Evolutionary conservation across 1,140 invertebrate species (phyloP), one percentile per base, ranked within the genome.

Genomic region (Bombus confusus): DNA sequence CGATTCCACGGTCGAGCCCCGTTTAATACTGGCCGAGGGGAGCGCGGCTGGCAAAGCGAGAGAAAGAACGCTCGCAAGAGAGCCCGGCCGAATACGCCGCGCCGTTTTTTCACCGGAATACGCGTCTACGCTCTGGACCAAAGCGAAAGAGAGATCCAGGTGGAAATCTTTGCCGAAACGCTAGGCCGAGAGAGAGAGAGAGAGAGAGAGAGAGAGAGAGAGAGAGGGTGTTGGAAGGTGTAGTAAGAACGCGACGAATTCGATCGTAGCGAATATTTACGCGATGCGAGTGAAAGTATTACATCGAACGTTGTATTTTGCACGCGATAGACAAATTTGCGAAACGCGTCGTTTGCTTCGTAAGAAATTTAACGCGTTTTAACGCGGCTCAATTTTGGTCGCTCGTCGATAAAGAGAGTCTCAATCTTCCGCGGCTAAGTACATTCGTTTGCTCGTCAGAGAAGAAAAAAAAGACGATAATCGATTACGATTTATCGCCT

Each of bases 1-100:
- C 80, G 85, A 78, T 86, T 86, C 80, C 59, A 83, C 85, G 80
- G 37, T 77, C 85, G 80, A 69, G 71, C 41, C 85, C 52, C 59
- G 72, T 75, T 76, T 75, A 83, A 82, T 74, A 41, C 72, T 4
- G 22, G 0, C 28, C 71, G 71, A 37, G n/a, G 52, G 43, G 41
- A 73, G 28, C 37, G 75, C 3, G 28, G 4, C 18, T 18, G 41
- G 18, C 25, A 13, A 62, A n/a, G 28, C 4, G 59, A 62, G 59
- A 62, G 59, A 62, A 62, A 62, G 59, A 62, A 62, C 59, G 25
- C 25, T 28, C 57, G 18, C 5, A 22, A 52, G 47, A 52, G 47
- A 52, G 6, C 47, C 1, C 47, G 18, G 47, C 47, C 22, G 80
- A 75, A 82, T 82, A 59, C 47, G 47, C 66, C 75, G 52, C 66